Conservation (phyloP, 2,797 vertebrate species). For the Tiaroga cobitis region DNA sequence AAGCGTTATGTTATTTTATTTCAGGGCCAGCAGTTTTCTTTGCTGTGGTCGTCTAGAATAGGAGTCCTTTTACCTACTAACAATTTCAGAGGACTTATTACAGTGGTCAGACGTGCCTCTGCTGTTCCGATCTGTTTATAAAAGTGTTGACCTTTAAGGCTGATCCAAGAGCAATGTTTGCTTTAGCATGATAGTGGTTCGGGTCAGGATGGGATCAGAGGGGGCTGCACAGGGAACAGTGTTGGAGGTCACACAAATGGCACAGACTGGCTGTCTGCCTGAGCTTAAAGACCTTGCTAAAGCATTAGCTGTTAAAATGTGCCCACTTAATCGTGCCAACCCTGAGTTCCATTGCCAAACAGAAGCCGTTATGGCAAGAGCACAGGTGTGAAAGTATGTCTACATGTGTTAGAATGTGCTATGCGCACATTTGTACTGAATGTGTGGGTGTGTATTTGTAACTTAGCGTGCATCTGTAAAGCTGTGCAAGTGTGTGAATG, state of each 20-base stretch:
- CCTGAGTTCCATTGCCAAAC: slow-evolving; percentile 40
- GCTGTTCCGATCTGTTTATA: slow-evolving; percentile 25
- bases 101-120: neutral
- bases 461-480: neutral
- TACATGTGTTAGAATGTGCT: neutral
- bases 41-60: neutral
- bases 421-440: neutral
- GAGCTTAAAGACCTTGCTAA: slow-evolving; percentile 54
- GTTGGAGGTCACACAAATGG: slow-evolving; percentile 54
- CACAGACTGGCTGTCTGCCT: slow-evolving; percentile 42
- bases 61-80: slow-evolving; percentile 29
- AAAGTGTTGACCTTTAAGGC: slow-evolving; percentile 48
- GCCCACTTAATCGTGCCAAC: slow-evolving; percentile 53
- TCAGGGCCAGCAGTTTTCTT: slow-evolving; percentile 26
- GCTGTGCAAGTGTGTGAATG: neutral
- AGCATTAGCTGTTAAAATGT: slow-evolving; percentile 46
- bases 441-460: slow-evolving; percentile 13
- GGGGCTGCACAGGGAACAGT: slow-evolving; percentile 27
- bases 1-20: slow-evolving; percentile 35
- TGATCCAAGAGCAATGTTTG: slow-evolving; percentile 35
- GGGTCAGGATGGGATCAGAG: slow-evolving; percentile 33
- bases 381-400: slow-evolving; percentile 39
- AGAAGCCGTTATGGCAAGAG: slow-evolving; percentile 39
- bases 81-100: slow-evolving; percentile 20
- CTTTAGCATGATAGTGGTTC: slow-evolving; percentile 26